These are phyloP conservation scores for Strigamia crassipes DNA, from an alignment of 2,888 invertebrate species.

Conservation along the genomic window DNA sequence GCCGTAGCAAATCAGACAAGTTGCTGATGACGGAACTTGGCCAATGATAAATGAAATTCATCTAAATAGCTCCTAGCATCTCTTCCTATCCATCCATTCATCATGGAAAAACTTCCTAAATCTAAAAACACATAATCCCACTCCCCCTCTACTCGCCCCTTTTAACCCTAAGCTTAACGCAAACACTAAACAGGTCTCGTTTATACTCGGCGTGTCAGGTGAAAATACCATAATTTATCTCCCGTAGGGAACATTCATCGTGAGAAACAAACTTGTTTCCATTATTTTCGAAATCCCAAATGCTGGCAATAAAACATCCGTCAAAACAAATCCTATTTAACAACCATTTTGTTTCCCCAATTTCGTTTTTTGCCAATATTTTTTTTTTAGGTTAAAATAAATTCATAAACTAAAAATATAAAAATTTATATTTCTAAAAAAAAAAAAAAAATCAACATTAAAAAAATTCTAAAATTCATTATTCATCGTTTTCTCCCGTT, in stretches of 20 bases:
- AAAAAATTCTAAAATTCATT: background rate
- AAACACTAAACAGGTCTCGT: constrained; percentile 31
- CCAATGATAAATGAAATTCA: constrained; percentile 40
- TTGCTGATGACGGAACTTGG: constrained; percentile 16
- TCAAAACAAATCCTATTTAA: background rate
- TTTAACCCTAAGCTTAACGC: constrained; percentile 17
- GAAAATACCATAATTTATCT: constrained; percentile 22
- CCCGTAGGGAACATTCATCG: background rate
- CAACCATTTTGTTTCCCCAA: background rate
- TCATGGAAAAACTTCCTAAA: constrained; percentile 14
- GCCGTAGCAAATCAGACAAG: constrained; percentile 37
- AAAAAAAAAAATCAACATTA: background rate
- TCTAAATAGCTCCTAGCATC: constrained; percentile 13
- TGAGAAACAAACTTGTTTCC: constrained; percentile 19
- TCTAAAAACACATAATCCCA: constrained; percentile 19
- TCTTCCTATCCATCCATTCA: constrained; percentile 37
- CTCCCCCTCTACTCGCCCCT: background rate
- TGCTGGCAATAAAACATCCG: background rate
- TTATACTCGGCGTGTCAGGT: background rate
- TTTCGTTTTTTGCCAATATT: background rate
- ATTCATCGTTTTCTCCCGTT: background rate
- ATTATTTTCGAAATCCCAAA: constrained; percentile 31
- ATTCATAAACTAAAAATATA: background rate
- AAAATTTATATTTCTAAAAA: background rate
- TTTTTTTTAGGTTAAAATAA: background rate